Evolutionary conservation across 64 coral and sea anemone genomes (phyloP), one percentile per base, ranked within the genome.

Genomic region (Actinia equina): DNA sequence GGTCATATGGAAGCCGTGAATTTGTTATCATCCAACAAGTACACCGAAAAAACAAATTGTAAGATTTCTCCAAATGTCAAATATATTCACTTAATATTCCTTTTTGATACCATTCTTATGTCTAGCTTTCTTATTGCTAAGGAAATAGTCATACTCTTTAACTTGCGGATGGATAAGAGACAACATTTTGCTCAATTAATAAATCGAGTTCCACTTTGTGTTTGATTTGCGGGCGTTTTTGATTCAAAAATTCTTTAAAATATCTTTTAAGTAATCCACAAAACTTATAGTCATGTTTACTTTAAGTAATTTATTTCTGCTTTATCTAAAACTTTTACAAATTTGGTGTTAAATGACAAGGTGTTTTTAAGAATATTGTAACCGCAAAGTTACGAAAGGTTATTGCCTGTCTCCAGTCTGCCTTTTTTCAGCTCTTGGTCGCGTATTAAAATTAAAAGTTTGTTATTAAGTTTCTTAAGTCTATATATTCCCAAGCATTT

Each of bases 1-100:
- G 97, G 97, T 43, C 97, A 99, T 71, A 99, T 99, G 97, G 97
- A 99, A 85, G 97, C 97, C 16, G 97, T 99, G 1, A 99, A 99
- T 69, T 77, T 99, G 2, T 86, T 99, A 17, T 99, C 97, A 19
- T 99, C 97, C 15, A 99, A 99, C 78, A 99, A 99, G 37, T 99
- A 99, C 86, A 99, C 97, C 2, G 97, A 99, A 77, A 77, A 99
- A 99, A 77, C 97, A 99, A 83, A 99, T 99, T 20, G 97, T 99
- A 99, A 88, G 97, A 93, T 26, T 63, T 62, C 62, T 65, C 3
- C 55, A 65, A 22, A 65, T 74, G 69, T 74, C 69, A 74, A 41
- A 74, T 23, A n/a, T 65, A 65, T n/a, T 1, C 19, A 65, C 5
- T 65, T 7, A 13, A 65, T 22, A 65, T 65, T 27, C 25, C 27